A percentile compares a stretch with the other conserved stretches of the same genome.
Evolutionary conservation across 2,113 vertebrate genomes (phyloP).

Genomic region (Pagrus major): DNA sequence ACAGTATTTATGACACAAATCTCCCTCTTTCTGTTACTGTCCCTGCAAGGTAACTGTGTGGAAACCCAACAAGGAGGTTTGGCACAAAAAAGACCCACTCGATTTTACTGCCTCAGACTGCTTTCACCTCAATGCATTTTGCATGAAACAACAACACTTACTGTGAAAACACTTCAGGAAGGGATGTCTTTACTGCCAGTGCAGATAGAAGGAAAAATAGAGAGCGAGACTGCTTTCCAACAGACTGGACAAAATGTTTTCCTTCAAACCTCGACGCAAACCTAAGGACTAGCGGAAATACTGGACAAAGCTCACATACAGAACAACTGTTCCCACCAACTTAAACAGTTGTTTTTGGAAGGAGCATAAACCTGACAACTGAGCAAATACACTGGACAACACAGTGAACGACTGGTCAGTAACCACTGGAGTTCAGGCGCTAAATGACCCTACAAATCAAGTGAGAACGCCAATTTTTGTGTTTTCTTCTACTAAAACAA

Average conservation of each 20-base stretch:
- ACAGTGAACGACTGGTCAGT: not conserved
- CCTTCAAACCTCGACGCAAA: not conserved
- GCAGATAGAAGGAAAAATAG: not conserved
- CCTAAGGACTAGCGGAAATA: not conserved
- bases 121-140: not conserved
- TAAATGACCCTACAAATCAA: not conserved
- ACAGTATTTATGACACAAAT: not conserved
- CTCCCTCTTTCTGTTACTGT: not conserved
- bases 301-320: not conserved
- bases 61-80: conserved; percentile 11
- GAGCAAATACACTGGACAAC: not conserved
- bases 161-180: not conserved
- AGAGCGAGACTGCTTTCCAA: not conserved
- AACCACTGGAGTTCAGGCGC: not conserved
- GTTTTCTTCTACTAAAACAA: not conserved
- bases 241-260: not conserved
- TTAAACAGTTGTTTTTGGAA: not conserved
- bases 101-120: not conserved
- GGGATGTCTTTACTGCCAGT: not conserved
- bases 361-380: not conserved
- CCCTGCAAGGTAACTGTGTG: conserved; percentile 10
- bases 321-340: not conserved
- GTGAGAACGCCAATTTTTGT: not conserved
- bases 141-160: not conserved
- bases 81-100: not conserved